Evolutionary conservation across 2,113 vertebrate species (phyloP).

Genomic region (Trogon surrucura): DNA sequence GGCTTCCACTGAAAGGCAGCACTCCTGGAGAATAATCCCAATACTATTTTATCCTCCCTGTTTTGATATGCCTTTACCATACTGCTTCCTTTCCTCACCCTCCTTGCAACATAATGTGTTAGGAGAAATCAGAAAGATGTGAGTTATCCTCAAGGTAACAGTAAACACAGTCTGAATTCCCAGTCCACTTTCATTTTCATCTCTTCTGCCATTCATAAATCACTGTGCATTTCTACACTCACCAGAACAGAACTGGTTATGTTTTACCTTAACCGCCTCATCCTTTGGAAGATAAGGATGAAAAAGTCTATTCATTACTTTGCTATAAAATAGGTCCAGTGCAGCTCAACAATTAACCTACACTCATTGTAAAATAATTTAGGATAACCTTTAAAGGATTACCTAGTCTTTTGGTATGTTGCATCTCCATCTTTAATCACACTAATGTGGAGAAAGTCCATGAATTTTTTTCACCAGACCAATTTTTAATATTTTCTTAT

Average conservation of each 20-base stretch:
- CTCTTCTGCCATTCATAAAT: background rate
- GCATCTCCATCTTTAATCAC: background rate
- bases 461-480: fast-evolving
- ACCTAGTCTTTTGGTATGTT: background rate
- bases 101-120: background rate
- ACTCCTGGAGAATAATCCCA: background rate
- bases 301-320: background rate
- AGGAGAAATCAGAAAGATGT: background rate
- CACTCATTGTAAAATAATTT: background rate
- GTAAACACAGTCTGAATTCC: background rate
- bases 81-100: background rate
- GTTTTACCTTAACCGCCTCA: background rate
- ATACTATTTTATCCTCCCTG: background rate
- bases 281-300: background rate
- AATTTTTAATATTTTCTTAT: background rate
- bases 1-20: background rate
- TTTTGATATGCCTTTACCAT: background rate
- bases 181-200: background rate
- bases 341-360: background rate
- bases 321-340: background rate
- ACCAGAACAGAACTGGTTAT: background rate
- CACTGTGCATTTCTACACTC: background rate
- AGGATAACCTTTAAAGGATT: fast-evolving
- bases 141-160: background rate
- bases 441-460: background rate